Conservation (phyloP, 2,797 vertebrate genomes). For the Chelmon rostratus region DNA sequence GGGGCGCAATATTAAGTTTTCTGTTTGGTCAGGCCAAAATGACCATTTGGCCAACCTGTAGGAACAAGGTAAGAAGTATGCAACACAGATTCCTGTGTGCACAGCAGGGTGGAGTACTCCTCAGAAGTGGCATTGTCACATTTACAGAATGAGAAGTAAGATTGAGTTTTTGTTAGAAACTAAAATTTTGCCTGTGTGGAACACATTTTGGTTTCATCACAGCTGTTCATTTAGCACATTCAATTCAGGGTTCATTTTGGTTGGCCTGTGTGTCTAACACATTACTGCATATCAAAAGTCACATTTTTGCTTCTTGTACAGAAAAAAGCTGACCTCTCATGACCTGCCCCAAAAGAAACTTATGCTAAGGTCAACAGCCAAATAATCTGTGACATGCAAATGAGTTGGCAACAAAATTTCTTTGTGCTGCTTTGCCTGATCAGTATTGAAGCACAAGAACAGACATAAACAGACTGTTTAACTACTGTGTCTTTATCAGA, state of each 20-base stretch:
- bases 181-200: neutral
- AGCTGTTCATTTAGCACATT: conserved; percentile 2
- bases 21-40: conserved; percentile 56
- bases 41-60: conserved; percentile 46
- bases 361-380: neutral
- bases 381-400: conserved; percentile 1
- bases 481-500: neutral
- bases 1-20: conserved; percentile 51
- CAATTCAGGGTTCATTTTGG: neutral
- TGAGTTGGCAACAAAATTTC: neutral
- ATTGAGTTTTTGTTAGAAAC: conserved; percentile 23
- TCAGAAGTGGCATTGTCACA: conserved; percentile 37
- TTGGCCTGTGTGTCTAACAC: conserved; percentile 12
- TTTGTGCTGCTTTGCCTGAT: conserved; percentile 11
- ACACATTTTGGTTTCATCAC: conserved; percentile 16
- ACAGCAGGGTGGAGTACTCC: conserved; percentile 6
- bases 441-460: neutral
- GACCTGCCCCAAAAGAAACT: neutral
- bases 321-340: neutral
- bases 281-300: conserved; percentile 26
- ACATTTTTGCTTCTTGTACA: neutral
- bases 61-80: conserved; percentile 42
- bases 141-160: conserved; percentile 8
- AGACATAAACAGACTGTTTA: neutral
- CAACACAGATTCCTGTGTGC: conserved; percentile 14